Conservation (phyloP, 2,888 invertebrate genomes). For the Nephrotoma guestfalica region DNA sequence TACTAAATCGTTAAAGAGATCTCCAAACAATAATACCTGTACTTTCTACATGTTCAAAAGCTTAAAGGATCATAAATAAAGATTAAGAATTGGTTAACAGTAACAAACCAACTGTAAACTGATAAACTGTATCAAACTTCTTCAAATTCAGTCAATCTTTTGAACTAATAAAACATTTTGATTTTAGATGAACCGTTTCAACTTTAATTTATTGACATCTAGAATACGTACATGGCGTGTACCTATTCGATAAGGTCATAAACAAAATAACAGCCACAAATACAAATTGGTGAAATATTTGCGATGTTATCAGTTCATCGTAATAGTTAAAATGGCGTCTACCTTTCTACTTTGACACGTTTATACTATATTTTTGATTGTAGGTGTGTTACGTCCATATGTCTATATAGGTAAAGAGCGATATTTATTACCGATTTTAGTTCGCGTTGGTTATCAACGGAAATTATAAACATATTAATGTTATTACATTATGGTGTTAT, state of each 20-base stretch:
- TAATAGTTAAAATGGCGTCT: background rate
- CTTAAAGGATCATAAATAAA: too few species aligned
- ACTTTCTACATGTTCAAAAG: too few species aligned
- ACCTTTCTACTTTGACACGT: background rate
- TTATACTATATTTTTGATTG: background rate
- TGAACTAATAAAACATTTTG: background rate
- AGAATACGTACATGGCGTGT: background rate
- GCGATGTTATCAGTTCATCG: background rate
- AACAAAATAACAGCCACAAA: background rate
- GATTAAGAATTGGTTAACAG: too few species aligned
- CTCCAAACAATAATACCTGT: too few species aligned
- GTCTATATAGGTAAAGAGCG: too few species aligned
- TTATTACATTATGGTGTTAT: background rate
- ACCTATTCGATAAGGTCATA: background rate
- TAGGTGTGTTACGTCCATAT: background rate
- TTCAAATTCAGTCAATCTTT: too few species aligned
- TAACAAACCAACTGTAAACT: too few species aligned
- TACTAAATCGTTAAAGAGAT: too few species aligned
- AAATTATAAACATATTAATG: background rate
- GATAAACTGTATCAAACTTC: too few species aligned
- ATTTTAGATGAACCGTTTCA: background rate
- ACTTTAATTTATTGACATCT: background rate
- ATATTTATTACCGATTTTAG: too few species aligned
- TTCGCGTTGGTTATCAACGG: background rate
- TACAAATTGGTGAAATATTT: background rate